Evolutionary conservation across 2,888 invertebrate species (phyloP).

Genomic region (Noctuana brunneofusca): DNA sequence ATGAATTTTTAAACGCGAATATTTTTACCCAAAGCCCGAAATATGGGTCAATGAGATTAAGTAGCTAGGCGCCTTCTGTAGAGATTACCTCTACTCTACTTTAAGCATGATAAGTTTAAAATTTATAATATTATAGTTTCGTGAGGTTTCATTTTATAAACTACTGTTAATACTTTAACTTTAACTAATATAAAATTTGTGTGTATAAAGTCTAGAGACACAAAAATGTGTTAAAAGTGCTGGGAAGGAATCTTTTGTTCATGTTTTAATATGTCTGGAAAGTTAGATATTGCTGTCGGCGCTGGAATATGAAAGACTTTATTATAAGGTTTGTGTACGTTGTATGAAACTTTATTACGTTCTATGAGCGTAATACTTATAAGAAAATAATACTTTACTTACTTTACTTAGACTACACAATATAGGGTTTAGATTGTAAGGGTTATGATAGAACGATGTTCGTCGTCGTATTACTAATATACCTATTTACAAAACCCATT

Average conservation of each 20-base stretch:
- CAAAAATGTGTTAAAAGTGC: neutral
- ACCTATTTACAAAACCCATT: no score
- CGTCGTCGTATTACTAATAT: neutral
- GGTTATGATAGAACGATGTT: neutral
- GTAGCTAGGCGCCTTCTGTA: slow-evolving; percentile 10
- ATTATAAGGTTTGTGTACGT: neutral
- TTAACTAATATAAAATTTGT: no score
- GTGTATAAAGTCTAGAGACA: no score
- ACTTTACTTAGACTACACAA: neutral
- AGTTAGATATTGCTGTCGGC: slow-evolving; percentile 22
- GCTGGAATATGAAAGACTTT: slow-evolving; percentile 11
- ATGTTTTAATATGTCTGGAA: slow-evolving; percentile 28
- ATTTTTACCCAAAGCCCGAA: slow-evolving; percentile 17
- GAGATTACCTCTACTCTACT: slow-evolving; percentile 15
- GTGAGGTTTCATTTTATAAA: no score
- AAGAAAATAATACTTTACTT: neutral
- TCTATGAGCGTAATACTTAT: neutral
- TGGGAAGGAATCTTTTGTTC: neutral
- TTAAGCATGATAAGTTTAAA: slow-evolving; percentile 1
- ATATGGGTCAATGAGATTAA: slow-evolving; percentile 28
- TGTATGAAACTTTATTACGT: neutral
- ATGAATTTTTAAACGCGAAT: slow-evolving; percentile 22
- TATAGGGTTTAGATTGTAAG: no score
- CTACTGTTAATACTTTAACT: no score
- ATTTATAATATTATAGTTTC: neutral